Conservation (phyloP, 2,888 invertebrate species). For the Serripes groenlandicus region DNA sequence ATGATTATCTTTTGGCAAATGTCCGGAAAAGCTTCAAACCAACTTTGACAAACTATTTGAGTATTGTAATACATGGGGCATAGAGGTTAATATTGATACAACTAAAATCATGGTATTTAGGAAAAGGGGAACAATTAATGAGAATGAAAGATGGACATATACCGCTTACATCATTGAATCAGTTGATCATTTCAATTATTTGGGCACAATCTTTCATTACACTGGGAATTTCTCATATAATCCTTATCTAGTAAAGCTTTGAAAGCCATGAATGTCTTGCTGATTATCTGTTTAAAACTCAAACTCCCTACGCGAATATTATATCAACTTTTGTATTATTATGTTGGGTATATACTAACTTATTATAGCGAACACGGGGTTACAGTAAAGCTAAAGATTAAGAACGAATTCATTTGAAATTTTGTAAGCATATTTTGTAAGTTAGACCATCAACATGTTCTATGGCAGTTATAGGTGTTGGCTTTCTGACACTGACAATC, state of each 20-base stretch:
- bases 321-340: constrained; percentile 5
- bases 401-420: constrained; percentile 14
- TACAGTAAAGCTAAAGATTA: constrained; percentile 2
- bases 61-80: constrained; percentile 1
- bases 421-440: constrained; percentile 7
- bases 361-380: neutral
- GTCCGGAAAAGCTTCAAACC: neutral
- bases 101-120: constrained; percentile 21
- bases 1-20: constrained; percentile 12
- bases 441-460: neutral
- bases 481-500: too few relatives aligned
- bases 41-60: neutral
- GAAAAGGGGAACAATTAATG: neutral
- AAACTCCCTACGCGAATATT: neutral
- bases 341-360: neutral
- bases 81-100: constrained; percentile 12
- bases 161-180: neutral
- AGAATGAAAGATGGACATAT: constrained; percentile 9
- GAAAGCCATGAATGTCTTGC: neutral
- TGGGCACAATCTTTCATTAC: constrained; percentile 8
- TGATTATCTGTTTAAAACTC: neutral
- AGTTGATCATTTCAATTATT: constrained; percentile 14
- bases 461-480: too few relatives aligned
- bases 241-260: neutral
- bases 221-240: neutral